Percentiles rank a stretch among this genome's conserved stretches.
These are phyloP conservation scores for Asarcornis scutulata DNA, from an alignment of 2,113 vertebrate species.

Conservation along the genomic window DNA sequence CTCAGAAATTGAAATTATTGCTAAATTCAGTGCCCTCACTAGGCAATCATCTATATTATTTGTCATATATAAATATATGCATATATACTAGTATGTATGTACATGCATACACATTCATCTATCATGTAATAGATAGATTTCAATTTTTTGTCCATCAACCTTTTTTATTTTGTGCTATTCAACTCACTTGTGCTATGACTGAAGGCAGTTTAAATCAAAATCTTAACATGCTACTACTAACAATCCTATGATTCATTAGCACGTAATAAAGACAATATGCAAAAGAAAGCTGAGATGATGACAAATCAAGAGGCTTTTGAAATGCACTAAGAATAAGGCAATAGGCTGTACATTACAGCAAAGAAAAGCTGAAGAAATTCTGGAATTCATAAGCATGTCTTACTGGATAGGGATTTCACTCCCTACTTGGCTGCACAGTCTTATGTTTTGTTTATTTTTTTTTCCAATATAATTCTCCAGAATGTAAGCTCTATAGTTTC, in stretches of 20 bases:
- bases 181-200: slow-evolving; percentile 64
- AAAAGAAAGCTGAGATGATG: slow-evolving; percentile 65
- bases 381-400: neutral
- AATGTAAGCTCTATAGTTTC: neutral
- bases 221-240: slow-evolving; percentile 61
- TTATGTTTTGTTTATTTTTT: neutral
- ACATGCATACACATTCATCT: slow-evolving; percentile 67
- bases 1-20: slow-evolving; percentile 65
- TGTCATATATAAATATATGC: slow-evolving; percentile 64
- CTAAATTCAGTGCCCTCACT: slow-evolving; percentile 55
- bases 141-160: slow-evolving; percentile 61
- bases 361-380: slow-evolving; percentile 7
- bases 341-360: slow-evolving; percentile 17
- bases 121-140: slow-evolving; percentile 26
- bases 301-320: slow-evolving; percentile 33
- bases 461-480: neutral
- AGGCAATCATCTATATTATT: slow-evolving; percentile 48
- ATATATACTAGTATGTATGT: slow-evolving; percentile 59
- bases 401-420: neutral
- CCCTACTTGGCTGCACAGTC: neutral
- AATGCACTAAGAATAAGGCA: slow-evolving; percentile 69
- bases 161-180: slow-evolving; percentile 70
- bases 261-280: slow-evolving; percentile 40
- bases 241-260: slow-evolving; percentile 50
- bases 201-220: slow-evolving; percentile 65